phyloP scores from a whole-genome alignment of 2,888 invertebrate species.

The Drosophila engyochracea region DNA sequence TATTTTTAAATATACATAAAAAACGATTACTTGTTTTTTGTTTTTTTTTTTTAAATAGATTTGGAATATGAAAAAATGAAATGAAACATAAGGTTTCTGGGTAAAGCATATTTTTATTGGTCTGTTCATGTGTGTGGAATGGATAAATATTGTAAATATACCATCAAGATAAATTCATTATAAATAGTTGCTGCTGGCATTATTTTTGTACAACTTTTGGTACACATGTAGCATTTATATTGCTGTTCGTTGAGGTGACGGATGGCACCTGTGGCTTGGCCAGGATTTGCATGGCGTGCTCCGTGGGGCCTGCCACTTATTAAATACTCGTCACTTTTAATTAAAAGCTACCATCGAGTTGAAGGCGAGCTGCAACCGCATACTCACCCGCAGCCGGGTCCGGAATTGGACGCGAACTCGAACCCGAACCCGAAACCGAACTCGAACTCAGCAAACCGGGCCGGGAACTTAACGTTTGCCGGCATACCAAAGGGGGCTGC shows the following conservation, averaged over 20 bases:
- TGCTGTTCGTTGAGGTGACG: conserved; percentile 3
- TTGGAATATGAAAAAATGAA: neutral
- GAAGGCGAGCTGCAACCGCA: conserved; percentile 11
- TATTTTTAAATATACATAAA: neutral
- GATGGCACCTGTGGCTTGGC: conserved; percentile 14
- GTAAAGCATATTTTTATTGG: neutral
- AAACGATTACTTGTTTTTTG: neutral
- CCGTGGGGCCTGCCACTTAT: conserved; percentile 62
- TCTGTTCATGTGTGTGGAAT: no score
- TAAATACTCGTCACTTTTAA: conserved; percentile 82
- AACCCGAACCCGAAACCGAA: neutral
- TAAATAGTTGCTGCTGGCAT: neutral
- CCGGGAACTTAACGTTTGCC: conserved; percentile 12
- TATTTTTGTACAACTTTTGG: neutral
- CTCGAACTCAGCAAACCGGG: neutral
- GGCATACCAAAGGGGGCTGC: conserved; percentile 18
- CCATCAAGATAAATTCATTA: neutral
- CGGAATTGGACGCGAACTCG: neutral
- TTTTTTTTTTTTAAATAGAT: neutral
- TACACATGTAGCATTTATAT: conserved; percentile 1
- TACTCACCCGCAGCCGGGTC: neutral
- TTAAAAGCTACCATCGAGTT: conserved; percentile 66
- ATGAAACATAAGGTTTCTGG: neutral
- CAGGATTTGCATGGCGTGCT: conserved; percentile 37
- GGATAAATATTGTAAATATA: neutral